A percentile compares a stretch with the other conserved stretches of the same genome.
phyloP scores from a whole-genome alignment of 2,797 vertebrate genomes.

The Lindbergichthys nudifrons region DNA sequence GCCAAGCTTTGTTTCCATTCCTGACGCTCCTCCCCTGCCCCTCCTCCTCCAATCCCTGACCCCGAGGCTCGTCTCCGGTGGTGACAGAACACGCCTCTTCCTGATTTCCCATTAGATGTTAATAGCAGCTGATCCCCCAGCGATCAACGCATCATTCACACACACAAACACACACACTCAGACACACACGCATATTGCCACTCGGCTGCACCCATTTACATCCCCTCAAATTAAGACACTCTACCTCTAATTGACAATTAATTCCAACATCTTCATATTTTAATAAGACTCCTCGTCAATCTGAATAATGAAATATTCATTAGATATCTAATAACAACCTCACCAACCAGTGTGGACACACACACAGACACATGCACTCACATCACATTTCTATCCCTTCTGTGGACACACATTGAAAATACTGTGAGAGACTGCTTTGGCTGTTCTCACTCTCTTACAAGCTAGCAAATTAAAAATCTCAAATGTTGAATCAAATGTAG shows the following conservation, averaged over 20 bases:
- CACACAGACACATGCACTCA: constrained; percentile 12
- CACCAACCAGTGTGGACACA: constrained; percentile 49
- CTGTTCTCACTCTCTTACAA: constrained; percentile 12
- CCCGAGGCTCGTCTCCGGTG: constrained; percentile 74
- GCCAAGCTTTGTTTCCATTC: constrained; percentile 84
- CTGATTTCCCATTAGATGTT: constrained; percentile 85
- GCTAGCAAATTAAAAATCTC: not conserved
- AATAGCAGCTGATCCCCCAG: constrained; percentile 82
- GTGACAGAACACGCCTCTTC: constrained; percentile 81
- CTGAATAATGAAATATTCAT: constrained; percentile 90
- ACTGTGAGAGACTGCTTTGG: constrained; percentile 11
- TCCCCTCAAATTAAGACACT: constrained; percentile 89
- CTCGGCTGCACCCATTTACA: constrained; percentile 82
- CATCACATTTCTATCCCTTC: constrained; percentile 14
- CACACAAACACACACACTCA: constrained; percentile 27
- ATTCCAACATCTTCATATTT: constrained; percentile 91
- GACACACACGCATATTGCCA: constrained; percentile 43
- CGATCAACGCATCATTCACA: constrained; percentile 74
- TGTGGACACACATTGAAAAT: constrained; percentile 48
- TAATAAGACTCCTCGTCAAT: constrained; percentile 89
- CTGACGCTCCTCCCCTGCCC: constrained; percentile 74
- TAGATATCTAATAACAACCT: constrained; percentile 85
- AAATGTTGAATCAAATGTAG: constrained; percentile 11
- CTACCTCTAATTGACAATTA: constrained; percentile 90
- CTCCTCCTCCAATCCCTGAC: constrained; percentile 81